Percentiles rank a stretch among this genome's conserved stretches.
Conservation (phyloP, 2,888 invertebrate genomes). For the Drosophila bunnanda region DNA sequence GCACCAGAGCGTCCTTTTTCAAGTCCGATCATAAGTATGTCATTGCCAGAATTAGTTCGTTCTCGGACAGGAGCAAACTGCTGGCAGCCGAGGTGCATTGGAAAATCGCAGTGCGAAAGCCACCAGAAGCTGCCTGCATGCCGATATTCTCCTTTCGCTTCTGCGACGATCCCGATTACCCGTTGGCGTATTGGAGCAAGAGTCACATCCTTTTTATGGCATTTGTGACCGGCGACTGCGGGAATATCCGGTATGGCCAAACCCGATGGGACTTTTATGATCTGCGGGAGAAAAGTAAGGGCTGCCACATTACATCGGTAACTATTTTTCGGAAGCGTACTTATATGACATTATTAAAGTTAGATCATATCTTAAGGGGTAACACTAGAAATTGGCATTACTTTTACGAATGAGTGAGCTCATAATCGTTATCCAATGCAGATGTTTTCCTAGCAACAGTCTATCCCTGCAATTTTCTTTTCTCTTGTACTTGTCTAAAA, state of each 20-base stretch:
- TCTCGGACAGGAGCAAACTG: not conserved
- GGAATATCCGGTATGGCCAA: not conserved
- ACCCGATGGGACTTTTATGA: slow-evolving; percentile 38
- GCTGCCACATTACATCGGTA: not conserved
- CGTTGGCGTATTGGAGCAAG: slow-evolving; percentile 2
- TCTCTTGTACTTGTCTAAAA: not conserved
- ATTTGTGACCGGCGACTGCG: slow-evolving; percentile 7
- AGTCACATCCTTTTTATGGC: slow-evolving; percentile 20
- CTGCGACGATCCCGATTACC: slow-evolving; percentile 31
- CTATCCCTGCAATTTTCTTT: no score
- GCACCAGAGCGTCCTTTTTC: slow-evolving; percentile 22
- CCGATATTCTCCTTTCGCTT: slow-evolving; percentile 27
- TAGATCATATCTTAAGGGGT: not conserved
- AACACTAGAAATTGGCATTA: not conserved
- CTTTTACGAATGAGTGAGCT: no score
- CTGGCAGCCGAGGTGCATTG: not conserved
- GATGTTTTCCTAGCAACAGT: not conserved
- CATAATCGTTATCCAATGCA: not conserved
- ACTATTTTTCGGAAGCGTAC: not conserved
- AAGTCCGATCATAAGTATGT: not conserved
- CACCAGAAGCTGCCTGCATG: not conserved
- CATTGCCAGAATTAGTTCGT: not conserved
- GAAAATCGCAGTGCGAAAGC: not conserved
- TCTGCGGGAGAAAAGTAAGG: slow-evolving; percentile 32
- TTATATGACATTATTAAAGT: no score